Base-by-base conservation (phyloP, 2,113 vertebrate genomes). In the Corythornis cristatus region DNA sequence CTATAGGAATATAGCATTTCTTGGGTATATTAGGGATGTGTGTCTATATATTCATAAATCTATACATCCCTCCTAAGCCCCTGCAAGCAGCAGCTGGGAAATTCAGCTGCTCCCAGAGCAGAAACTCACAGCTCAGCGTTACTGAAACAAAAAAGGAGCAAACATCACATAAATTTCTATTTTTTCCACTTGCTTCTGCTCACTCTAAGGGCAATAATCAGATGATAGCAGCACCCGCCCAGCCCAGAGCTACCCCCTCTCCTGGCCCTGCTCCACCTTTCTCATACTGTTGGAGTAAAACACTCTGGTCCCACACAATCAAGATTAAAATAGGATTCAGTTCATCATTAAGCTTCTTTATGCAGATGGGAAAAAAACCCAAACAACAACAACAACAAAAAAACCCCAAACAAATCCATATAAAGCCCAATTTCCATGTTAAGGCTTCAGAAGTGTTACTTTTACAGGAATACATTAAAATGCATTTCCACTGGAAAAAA, bases 381-480 rank as follows among this genome's bases (percentile, higher is more conserved):
- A 21, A 18, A 46, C 46, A 46, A 46, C 46, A 46, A 46, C 5
- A 18, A 21, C 18, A 46, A 46, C 12, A 50, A 22, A 23, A 60
- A 37, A 25, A 35, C 6, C 37, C 37, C 37, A 37, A 37, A 37
- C 28, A 54, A 14, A 53, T 4, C 43, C 53, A 60, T 48, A 60
- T 1, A n/a, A 88, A 88, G 70, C 37, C 68, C 2, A 3, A 81
- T 91, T 90, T 84, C 76, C 93, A 28, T 10, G 40, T 21, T 46
- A 67, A 81, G 90, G 80, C 83, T 77, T 60, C 31, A 1, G 40
- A 72, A 67, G 68, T 11, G 53, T 77, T 91, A 60, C 67, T 91
- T 89, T 83, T 58, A 58, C 20, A 83, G 40, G 66, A 86, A 61
- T 54, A 18, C 54, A 86, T 90, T 74, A 86, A 89, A 91, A 83